These are phyloP conservation scores for Neoitamus cyanurus DNA, from an alignment of 2,888 invertebrate genomes.

Conservation along the genomic window DNA sequence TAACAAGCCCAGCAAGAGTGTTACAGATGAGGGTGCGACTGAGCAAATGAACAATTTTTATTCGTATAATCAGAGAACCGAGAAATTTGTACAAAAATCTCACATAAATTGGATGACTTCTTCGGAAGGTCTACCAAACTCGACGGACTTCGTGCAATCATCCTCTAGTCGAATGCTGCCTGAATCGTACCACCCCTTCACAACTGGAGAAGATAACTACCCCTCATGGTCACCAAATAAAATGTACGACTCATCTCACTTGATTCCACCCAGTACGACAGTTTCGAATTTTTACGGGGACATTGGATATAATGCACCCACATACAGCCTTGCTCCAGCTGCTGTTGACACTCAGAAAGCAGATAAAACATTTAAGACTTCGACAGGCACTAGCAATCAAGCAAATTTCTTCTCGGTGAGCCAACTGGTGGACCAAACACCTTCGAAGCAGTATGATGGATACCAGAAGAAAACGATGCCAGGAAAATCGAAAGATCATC, in stretches of 20 bases:
- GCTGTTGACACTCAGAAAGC: constrained; percentile 8
- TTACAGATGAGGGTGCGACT: not conserved
- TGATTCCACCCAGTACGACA: constrained; percentile 64
- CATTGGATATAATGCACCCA: not conserved
- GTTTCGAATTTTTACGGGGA: constrained; percentile 54
- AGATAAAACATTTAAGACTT: constrained; percentile 52
- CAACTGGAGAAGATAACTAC: constrained; percentile 64
- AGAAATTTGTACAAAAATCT: constrained; percentile 47
- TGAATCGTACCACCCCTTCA: constrained; percentile 53
- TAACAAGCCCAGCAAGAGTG: not conserved
- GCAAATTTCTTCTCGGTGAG: constrained; percentile 72
- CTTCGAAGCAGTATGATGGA: constrained; percentile 53
- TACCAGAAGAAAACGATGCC: not conserved
- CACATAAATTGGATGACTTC: constrained; percentile 56
- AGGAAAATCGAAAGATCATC: not conserved
- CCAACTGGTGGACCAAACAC: constrained; percentile 69
- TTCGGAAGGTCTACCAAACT: not conserved
- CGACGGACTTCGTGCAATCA: not conserved
- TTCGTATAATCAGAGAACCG: constrained; percentile 51
- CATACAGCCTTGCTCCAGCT: not conserved
- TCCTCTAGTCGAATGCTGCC: not conserved
- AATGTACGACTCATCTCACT: constrained; percentile 53
- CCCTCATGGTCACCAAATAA: constrained; percentile 72
- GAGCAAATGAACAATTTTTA: constrained; percentile 50
- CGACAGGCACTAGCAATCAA: constrained; percentile 50